Evolutionary conservation across 2,888 invertebrate species (phyloP).

Genomic region (Coenonympha glycerion): DNA sequence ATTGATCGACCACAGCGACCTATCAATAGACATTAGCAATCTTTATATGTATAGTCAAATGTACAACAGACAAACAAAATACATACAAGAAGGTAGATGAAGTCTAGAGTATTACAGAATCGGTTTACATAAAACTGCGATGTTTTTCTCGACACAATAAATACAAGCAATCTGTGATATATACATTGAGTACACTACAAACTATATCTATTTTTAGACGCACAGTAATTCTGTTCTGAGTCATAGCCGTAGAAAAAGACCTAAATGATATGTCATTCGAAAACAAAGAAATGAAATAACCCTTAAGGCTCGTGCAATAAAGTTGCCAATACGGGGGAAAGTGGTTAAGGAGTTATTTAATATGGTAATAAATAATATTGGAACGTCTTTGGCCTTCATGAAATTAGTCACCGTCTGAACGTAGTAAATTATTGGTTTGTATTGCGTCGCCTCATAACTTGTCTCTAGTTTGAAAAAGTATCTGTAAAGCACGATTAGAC

Average conservation of each 20-base stretch:
- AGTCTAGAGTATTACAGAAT: conserved; percentile 17
- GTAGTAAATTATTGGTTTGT: conserved; percentile 40
- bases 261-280: conserved; percentile 47
- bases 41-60: no score
- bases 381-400: conserved; percentile 68
- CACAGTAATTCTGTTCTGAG: conserved; percentile 54
- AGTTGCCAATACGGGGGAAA: conserved; percentile 34
- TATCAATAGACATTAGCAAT: no score
- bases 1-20: no score
- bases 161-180: no score
- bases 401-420: conserved; percentile 63
- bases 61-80: neutral
- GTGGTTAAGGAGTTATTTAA: conserved; percentile 44
- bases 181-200: conserved; percentile 33
- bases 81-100: neutral
- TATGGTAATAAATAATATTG: conserved; percentile 73
- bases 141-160: conserved; percentile 33
- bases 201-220: conserved; percentile 54
- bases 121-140: conserved; percentile 33
- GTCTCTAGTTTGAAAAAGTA: no score
- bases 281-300: conserved; percentile 32
- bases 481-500: no score
- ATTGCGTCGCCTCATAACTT: no score
- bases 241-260: conserved; percentile 56
- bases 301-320: conserved; percentile 39